Evolutionary conservation across 2,888 invertebrate species (phyloP).

Genomic region (Monoplex corrugatus): DNA sequence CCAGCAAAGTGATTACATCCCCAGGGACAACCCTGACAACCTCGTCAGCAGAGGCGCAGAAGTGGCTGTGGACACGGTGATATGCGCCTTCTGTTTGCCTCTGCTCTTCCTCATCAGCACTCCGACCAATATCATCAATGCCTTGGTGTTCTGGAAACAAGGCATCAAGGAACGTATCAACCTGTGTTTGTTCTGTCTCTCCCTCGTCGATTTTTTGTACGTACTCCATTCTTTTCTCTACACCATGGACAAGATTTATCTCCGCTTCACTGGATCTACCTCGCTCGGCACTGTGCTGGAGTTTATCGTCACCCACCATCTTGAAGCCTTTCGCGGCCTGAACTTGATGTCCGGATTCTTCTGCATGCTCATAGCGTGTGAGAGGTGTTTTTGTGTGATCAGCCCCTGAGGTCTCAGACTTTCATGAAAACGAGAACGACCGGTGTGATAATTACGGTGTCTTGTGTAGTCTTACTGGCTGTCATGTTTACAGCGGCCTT

Average conservation of each 20-base stretch:
- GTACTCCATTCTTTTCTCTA: conserved; percentile 6
- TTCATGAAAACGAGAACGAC: conserved; percentile 41
- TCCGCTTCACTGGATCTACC: neutral
- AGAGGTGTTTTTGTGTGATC: conserved; percentile 40
- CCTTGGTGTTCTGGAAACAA: conserved; percentile 25
- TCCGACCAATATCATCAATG: conserved; percentile 15
- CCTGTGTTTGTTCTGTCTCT: conserved; percentile 33
- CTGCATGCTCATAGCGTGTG: conserved; percentile 44
- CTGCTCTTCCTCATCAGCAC: conserved; percentile 8
- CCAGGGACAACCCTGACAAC: conserved; percentile 27
- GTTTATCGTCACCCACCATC: conserved; percentile 4
- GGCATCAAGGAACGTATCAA: conserved; percentile 29
- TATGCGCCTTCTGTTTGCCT: neutral
- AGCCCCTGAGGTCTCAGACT: conserved; percentile 28
- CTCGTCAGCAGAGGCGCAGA: conserved; percentile 2
- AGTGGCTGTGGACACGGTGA: neutral
- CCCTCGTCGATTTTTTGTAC: conserved; percentile 25
- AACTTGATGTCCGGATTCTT: conserved; percentile 37
- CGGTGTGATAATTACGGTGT: neutral
- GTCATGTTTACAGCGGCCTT: neutral
- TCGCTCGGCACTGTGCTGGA: neutral
- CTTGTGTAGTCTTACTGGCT: neutral
- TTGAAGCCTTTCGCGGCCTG: conserved; percentile 20
- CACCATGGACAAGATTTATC: conserved; percentile 14
- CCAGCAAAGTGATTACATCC: neutral